phyloP scores from a whole-genome alignment of 1,140 invertebrate species.

The Diorhabda sublineata region DNA sequence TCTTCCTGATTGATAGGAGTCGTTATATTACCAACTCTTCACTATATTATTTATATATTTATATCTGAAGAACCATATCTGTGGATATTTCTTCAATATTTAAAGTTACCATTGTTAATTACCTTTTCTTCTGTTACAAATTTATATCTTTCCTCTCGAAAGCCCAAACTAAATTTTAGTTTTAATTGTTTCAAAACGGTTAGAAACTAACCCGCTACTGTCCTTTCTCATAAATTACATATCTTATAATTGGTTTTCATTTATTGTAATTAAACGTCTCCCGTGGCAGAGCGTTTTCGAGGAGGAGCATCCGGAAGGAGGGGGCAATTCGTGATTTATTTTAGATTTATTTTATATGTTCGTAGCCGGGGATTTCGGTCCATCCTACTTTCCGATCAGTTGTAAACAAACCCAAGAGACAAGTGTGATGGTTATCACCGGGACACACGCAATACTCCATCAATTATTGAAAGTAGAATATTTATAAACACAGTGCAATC shows the following conservation, averaged over 20 bases:
- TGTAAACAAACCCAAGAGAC: constrained; percentile 21
- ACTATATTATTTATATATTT: too few relatives aligned
- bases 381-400: constrained; percentile 6
- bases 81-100: too few relatives aligned
- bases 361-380: constrained; percentile 14
- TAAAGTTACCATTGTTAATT: too few relatives aligned
- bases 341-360: constrained; percentile 22
- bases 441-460: constrained; percentile 10
- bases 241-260: constrained; percentile 32
- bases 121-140: too few relatives aligned
- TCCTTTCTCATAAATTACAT: constrained; percentile 23
- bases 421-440: constrained; percentile 11
- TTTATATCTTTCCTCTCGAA: too few relatives aligned
- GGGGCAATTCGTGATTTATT: constrained; percentile 27
- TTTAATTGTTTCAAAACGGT: too few relatives aligned
- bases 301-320: neutral
- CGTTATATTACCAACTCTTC: too few relatives aligned
- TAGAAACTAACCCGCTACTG: neutral
- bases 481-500: too few relatives aligned
- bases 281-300: neutral
- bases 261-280: constrained; percentile 29
- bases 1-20: too few relatives aligned
- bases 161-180: too few relatives aligned
- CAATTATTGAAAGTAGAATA: too few relatives aligned
- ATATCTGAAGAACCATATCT: too few relatives aligned